A percentile compares a stretch with the other conserved stretches of the same genome.
These are phyloP conservation scores for Vireo griseus DNA, from an alignment of 2,797 vertebrate species.

Conservation along the genomic window DNA sequence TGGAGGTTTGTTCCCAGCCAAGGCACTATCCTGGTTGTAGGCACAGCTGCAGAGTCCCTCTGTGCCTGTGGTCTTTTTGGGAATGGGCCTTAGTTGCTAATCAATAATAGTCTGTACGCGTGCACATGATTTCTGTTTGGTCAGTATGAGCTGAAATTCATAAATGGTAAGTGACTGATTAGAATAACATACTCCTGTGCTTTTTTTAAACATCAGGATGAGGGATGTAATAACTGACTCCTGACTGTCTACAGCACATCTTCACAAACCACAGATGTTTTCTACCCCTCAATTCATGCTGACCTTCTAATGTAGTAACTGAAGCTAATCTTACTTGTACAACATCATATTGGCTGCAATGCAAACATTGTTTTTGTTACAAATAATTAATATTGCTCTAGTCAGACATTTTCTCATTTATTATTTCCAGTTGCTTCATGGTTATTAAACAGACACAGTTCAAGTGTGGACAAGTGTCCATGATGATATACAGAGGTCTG, in stretches of 20 bases:
- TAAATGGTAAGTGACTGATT: background rate
- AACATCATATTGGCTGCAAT: background rate
- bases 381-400: conserved; percentile 25
- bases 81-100: background rate
- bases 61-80: background rate
- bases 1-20: background rate
- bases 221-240: background rate
- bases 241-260: background rate
- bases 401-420: background rate
- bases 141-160: background rate
- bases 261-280: background rate
- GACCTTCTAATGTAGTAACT: background rate
- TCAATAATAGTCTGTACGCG: background rate
- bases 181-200: background rate
- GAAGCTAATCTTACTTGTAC: background rate
- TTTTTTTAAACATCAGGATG: background rate
- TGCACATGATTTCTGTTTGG: background rate
- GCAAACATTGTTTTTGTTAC: background rate
- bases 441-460: background rate
- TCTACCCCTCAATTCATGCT: background rate
- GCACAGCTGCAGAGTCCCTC: background rate
- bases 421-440: background rate
- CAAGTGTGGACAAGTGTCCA: background rate
- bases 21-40: background rate
- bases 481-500: background rate